These are phyloP conservation scores for Falco novaeseelandiae DNA, from an alignment of 2,797 vertebrate species.

Conservation along the genomic window DNA sequence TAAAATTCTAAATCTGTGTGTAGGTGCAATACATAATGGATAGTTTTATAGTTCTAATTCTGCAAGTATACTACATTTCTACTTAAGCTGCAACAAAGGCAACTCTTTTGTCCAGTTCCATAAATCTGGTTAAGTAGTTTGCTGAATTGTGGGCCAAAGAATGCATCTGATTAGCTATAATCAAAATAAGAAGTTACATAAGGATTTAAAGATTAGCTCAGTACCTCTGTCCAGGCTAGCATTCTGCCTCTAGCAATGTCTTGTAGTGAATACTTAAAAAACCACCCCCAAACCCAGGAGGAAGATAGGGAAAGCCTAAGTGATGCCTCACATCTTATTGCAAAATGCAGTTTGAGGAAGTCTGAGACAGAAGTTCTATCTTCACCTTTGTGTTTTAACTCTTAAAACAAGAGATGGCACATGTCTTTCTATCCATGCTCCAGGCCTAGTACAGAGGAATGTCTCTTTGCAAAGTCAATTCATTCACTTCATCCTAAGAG, in stretches of 20 bases:
- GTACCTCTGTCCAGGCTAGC: background rate
- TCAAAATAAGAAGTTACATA: background rate
- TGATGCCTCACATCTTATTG: background rate
- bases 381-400: background rate
- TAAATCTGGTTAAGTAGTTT: background rate
- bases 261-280: background rate
- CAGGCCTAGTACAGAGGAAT: background rate
- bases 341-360: background rate
- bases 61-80: background rate
- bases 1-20: background rate
- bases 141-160: background rate
- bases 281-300: fast-evolving
- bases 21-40: background rate
- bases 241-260: background rate
- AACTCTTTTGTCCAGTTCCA: background rate
- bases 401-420: background rate
- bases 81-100: background rate
- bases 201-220: background rate
- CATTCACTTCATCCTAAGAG: background rate
- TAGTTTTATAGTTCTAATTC: background rate
- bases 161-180: background rate
- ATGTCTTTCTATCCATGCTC: background rate
- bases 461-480: background rate
- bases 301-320: background rate
- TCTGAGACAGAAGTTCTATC: background rate